Conservation (phyloP, 2,113 vertebrate genomes). For the Phrynosoma platyrhinos region DNA sequence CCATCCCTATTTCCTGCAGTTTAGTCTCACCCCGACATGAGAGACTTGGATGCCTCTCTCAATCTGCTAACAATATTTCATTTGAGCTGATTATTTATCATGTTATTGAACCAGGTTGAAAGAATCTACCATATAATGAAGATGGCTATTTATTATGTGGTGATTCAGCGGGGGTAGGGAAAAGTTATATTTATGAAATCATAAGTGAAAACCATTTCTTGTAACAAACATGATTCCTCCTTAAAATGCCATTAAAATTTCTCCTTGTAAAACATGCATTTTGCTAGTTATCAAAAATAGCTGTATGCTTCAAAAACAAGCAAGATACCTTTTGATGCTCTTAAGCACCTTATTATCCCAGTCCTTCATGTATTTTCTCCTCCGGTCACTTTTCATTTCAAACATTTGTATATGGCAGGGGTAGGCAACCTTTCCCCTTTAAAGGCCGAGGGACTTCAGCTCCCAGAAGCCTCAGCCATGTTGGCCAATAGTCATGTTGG, state of each 20-base stretch:
- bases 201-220: slow-evolving; percentile 1
- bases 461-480: too few relatives aligned
- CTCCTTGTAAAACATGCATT: neutral
- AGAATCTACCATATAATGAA: slow-evolving; percentile 56
- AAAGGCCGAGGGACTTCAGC: too few relatives aligned
- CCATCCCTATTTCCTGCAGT: slow-evolving; percentile 68
- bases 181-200: slow-evolving; percentile 43
- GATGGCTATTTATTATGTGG: slow-evolving; percentile 35
- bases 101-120: slow-evolving; percentile 67
- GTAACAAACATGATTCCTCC: slow-evolving; percentile 11
- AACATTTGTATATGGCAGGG: neutral
- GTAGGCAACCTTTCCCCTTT: too few relatives aligned
- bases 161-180: neutral
- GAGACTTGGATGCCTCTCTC: slow-evolving; percentile 64
- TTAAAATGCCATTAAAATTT: neutral
- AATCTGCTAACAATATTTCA: slow-evolving; percentile 68
- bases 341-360: neutral
- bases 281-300: slow-evolving; percentile 23
- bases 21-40: slow-evolving; percentile 76
- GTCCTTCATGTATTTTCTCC: too few relatives aligned
- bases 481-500: too few relatives aligned
- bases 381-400: neutral
- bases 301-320: neutral
- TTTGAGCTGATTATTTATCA: slow-evolving; percentile 65
- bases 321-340: neutral